Evolutionary conservation across 2,113 vertebrate genomes (phyloP).

Genomic region (Peromyscus polionotus): DNA sequence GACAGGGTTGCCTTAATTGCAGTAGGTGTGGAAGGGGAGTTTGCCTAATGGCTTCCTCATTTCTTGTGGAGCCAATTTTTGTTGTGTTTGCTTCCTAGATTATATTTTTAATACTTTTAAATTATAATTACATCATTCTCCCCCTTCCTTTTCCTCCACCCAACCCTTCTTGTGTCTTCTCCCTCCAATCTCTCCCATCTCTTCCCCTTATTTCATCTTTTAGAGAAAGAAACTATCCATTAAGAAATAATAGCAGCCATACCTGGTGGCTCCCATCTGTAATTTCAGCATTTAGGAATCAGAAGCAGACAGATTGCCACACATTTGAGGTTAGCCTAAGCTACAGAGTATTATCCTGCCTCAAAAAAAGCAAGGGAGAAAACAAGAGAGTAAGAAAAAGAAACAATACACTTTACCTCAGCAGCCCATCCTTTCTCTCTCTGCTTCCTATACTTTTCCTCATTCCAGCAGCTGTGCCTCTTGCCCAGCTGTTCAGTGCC

Average conservation of each 20-base stretch:
- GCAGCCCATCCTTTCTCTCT: neutral
- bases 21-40: constrained; percentile 43
- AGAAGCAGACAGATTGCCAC: neutral
- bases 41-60: constrained; percentile 18
- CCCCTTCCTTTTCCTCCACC: neutral
- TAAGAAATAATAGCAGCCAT: neutral
- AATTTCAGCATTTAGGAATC: neutral
- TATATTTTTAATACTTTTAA: neutral
- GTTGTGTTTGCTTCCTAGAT: neutral
- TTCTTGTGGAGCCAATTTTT: constrained; percentile 28
- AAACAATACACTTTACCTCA: neutral
- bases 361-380: neutral
- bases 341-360: neutral
- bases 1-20: constrained; percentile 4
- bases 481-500: neutral
- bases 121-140: neutral
- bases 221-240: neutral
- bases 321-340: neutral
- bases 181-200: neutral
- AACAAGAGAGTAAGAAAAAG: neutral
- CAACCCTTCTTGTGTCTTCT: neutral
- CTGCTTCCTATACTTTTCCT: neutral
- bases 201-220: neutral
- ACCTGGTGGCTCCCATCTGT: neutral
- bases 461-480: neutral